phyloP scores from a whole-genome alignment of 2,113 vertebrate genomes.

The Uropsilus gracilis region DNA sequence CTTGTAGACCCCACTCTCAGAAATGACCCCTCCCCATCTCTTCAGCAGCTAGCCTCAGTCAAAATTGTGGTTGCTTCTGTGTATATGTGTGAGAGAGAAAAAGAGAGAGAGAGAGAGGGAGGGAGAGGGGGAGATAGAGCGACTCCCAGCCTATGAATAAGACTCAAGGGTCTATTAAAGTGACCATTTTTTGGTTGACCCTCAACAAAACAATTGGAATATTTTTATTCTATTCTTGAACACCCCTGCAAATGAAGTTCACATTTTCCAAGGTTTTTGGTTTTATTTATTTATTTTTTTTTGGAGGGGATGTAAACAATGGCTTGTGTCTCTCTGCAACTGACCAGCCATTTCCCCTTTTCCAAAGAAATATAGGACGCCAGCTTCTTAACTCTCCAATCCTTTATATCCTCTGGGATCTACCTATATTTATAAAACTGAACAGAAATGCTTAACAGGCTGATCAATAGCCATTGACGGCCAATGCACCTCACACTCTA shows the following conservation, averaged over 20 bases:
- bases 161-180: constrained; percentile 48
- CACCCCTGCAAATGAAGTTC: constrained; percentile 45
- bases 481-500: constrained; percentile 81
- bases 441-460: constrained; percentile 87
- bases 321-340: constrained; percentile 34
- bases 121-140: background rate
- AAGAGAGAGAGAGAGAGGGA: background rate
- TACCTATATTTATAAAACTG: constrained; percentile 82
- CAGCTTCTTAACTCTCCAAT: constrained; percentile 82
- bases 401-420: constrained; percentile 85
- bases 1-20: constrained; percentile 67
- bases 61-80: constrained; percentile 44
- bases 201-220: constrained; percentile 56
- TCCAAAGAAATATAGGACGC: constrained; percentile 79
- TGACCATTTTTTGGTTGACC: background rate
- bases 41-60: constrained; percentile 35
- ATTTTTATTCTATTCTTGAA: constrained; percentile 63
- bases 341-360: constrained; percentile 67
- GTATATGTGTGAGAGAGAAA: background rate
- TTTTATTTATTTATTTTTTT: too few relatives aligned
- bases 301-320: background rate
- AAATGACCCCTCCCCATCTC: constrained; percentile 53
- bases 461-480: constrained; percentile 89
- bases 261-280: constrained; percentile 75
- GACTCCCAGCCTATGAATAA: constrained; percentile 39